A percentile compares a stretch with the other conserved stretches of the same genome.
Evolutionary conservation across 2,888 invertebrate species (phyloP).

Genomic region (Phaedon cochleariae): DNA sequence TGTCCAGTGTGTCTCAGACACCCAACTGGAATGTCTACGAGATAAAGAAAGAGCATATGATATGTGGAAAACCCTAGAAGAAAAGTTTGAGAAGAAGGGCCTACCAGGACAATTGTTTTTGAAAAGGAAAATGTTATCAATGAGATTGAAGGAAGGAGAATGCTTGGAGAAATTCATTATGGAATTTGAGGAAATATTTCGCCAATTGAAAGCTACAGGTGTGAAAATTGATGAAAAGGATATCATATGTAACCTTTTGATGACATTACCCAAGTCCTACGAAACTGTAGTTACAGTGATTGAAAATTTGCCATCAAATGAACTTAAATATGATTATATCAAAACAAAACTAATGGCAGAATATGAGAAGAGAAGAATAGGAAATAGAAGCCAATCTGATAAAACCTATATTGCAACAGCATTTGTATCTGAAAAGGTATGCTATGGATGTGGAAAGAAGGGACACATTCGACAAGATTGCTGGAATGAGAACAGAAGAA

Average conservation of each 20-base stretch:
- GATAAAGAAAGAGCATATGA: conserved; percentile 23
- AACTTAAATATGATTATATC: neutral
- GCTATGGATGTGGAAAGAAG: conserved; percentile 20
- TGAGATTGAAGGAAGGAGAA: conserved; percentile 25
- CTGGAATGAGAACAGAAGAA: neutral
- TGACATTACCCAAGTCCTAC: conserved; percentile 32
- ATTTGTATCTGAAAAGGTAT: conserved; percentile 2
- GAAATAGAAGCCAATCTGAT: neutral
- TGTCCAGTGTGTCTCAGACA: conserved; percentile 18
- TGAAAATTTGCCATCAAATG: conserved; percentile 24
- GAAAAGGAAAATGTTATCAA: conserved; percentile 23
- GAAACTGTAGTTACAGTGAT: conserved; percentile 37
- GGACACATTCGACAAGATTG: conserved; percentile 24
- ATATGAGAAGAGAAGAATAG: conserved; percentile 18
- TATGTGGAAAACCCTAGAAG: no score
- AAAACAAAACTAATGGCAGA: conserved; percentile 21
- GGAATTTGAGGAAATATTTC: conserved; percentile 30
- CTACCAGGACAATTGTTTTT: no score
- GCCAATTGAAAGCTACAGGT: conserved; percentile 27
- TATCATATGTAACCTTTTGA: conserved; percentile 31
- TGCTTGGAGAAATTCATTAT: conserved; percentile 18
- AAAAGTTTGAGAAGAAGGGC: no score
- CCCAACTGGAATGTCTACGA: conserved; percentile 25
- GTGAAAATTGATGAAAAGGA: conserved; percentile 27
- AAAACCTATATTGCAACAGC: neutral